These are phyloP conservation scores for Neelides sp. DNA, from an alignment of 1,140 invertebrate genomes.

Conservation along the genomic window DNA sequence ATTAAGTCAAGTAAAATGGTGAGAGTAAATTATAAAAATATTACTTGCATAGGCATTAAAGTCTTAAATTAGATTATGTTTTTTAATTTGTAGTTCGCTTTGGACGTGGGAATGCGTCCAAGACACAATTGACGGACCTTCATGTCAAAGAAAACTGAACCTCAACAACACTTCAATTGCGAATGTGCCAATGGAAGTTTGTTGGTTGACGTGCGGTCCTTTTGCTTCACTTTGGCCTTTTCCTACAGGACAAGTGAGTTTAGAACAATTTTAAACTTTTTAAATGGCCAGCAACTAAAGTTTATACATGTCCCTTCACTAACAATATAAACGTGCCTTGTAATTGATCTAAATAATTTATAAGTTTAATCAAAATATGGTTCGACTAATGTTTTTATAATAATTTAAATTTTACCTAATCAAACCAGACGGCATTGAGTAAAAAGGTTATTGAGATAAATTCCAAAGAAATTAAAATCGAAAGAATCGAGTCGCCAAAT, in stretches of 20 bases:
- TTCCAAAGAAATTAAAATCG: too few relatives aligned
- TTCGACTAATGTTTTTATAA: background rate
- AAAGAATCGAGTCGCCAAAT: too few relatives aligned
- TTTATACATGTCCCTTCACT: background rate
- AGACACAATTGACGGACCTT: conserved; percentile 26
- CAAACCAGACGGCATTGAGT: too few relatives aligned
- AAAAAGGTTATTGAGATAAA: too few relatives aligned
- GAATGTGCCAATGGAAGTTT: conserved; percentile 15
- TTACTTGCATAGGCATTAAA: too few relatives aligned
- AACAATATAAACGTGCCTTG: background rate
- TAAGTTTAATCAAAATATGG: background rate
- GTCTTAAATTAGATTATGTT: too few relatives aligned
- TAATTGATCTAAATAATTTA: background rate
- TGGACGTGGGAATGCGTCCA: conserved; percentile 22
- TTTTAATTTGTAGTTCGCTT: too few relatives aligned
- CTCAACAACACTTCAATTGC: background rate
- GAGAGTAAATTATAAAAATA: too few relatives aligned
- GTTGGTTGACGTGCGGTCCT: conserved; percentile 22
- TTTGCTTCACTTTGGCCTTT: conserved; percentile 26
- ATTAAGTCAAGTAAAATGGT: too few relatives aligned
- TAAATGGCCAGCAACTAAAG: background rate
- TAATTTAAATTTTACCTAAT: background rate
- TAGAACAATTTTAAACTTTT: background rate
- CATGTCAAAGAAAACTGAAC: conserved; percentile 14
- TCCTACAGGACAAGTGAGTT: conserved; percentile 14